Percentiles rank a stretch among this genome's conserved stretches.
Conservation (phyloP, 2,113 vertebrate genomes). For the Alces alces region DNA sequence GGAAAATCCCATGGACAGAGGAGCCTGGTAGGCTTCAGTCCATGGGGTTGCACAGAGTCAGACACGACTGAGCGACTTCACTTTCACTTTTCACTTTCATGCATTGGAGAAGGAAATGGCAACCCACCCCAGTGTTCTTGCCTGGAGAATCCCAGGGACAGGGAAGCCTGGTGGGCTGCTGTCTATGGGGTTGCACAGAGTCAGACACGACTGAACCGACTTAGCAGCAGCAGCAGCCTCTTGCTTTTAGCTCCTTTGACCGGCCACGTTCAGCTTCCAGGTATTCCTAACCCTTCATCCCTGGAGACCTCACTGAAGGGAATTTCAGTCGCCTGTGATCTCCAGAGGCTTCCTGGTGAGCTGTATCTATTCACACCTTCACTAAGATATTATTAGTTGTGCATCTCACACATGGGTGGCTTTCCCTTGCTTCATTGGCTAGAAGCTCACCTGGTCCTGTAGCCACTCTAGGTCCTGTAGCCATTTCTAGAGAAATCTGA, state of each 20-base stretch:
- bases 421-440: background rate
- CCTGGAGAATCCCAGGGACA: too few relatives aligned
- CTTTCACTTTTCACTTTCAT: too few relatives aligned
- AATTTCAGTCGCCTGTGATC: background rate
- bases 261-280: background rate
- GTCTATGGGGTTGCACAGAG: too few relatives aligned
- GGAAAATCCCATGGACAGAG: too few relatives aligned
- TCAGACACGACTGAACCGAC: too few relatives aligned
- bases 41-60: too few relatives aligned
- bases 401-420: background rate
- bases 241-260: background rate
- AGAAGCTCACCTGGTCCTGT: background rate
- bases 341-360: background rate
- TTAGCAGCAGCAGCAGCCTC: background rate
- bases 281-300: background rate
- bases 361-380: fast-evolving
- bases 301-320: background rate
- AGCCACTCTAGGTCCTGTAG: background rate
- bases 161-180: too few relatives aligned
- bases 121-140: too few relatives aligned
- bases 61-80: too few relatives aligned
- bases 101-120: too few relatives aligned
- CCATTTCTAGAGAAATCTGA: background rate
- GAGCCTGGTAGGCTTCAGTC: too few relatives aligned
- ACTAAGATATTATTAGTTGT: too few relatives aligned